A percentile compares a stretch with the other conserved stretches of the same genome.
Evolutionary conservation across 92 coral and sea anemone species (phyloP).

Genomic region (Paragorgia papillata): DNA sequence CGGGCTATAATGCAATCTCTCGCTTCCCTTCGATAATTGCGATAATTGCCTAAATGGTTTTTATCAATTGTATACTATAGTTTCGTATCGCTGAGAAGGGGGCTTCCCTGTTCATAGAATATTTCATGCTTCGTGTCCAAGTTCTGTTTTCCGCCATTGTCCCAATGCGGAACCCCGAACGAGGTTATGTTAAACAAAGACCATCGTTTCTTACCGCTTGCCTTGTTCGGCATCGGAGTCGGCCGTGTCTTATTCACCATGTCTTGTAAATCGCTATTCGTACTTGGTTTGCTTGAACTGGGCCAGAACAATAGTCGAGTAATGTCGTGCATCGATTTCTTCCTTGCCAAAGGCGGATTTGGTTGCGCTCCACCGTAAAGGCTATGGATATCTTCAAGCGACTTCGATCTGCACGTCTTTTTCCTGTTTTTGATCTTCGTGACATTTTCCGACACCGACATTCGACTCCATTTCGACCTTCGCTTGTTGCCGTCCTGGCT

Average conservation of each 20-base stretch:
- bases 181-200: conserved; percentile 16
- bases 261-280: background rate
- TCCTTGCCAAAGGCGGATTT: conserved; percentile 14
- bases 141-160: background rate
- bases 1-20: background rate
- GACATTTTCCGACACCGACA: background rate
- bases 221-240: background rate
- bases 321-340: conserved; percentile 25
- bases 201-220: conserved; percentile 30
- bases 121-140: background rate
- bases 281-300: background rate
- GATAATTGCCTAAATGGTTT: background rate
- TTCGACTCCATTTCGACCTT: background rate
- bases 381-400: conserved; percentile 34
- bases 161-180: background rate
- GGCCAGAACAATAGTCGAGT: conserved; percentile 3
- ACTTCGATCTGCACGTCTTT: background rate
- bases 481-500: conserved; percentile 7
- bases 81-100: conserved; percentile 27
- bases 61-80: conserved; percentile 6
- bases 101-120: conserved; percentile 6
- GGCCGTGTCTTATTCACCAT: background rate
- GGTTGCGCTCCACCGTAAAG: background rate
- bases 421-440: background rate
- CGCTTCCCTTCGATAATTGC: background rate